phyloP scores from a whole-genome alignment of 2,797 vertebrate genomes.

The Hydrophis major region DNA sequence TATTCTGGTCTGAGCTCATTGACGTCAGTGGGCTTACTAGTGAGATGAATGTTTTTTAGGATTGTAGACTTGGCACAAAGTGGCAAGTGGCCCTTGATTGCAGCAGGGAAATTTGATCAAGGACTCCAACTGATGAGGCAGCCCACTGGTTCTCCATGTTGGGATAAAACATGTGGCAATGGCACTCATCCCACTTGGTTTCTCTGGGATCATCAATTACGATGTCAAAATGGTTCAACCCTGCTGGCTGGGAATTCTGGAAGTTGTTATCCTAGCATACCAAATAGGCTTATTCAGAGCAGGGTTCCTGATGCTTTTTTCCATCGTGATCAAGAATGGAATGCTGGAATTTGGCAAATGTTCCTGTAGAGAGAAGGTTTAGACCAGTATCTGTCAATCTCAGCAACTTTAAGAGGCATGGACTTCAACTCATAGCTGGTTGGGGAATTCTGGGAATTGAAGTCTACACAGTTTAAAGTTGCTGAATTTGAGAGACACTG shows the following conservation, averaged over 20 bases:
- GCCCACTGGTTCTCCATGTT: neutral
- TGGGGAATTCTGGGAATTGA: neutral
- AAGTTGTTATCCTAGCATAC: neutral
- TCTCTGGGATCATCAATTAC: neutral
- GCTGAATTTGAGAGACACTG: neutral
- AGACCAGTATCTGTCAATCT: neutral
- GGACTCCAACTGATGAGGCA: neutral
- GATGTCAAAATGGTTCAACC: neutral
- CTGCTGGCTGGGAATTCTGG: neutral
- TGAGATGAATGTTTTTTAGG: slow-evolving; percentile 7
- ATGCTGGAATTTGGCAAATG: neutral
- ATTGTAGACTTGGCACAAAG: neutral
- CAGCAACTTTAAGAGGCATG: neutral
- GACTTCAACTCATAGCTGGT: neutral
- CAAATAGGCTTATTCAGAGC: neutral
- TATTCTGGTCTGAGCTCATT: slow-evolving; percentile 12
- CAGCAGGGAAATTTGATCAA: neutral
- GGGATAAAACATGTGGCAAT: neutral
- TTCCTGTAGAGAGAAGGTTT: neutral
- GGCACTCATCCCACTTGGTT: neutral
- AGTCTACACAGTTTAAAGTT: neutral
- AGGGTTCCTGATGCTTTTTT: neutral
- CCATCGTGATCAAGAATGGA: neutral
- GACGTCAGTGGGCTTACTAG: slow-evolving; percentile 16
- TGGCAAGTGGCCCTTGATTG: neutral